phyloP scores from a whole-genome alignment of 2,113 vertebrate genomes.

The Cynocephalus volans region DNA sequence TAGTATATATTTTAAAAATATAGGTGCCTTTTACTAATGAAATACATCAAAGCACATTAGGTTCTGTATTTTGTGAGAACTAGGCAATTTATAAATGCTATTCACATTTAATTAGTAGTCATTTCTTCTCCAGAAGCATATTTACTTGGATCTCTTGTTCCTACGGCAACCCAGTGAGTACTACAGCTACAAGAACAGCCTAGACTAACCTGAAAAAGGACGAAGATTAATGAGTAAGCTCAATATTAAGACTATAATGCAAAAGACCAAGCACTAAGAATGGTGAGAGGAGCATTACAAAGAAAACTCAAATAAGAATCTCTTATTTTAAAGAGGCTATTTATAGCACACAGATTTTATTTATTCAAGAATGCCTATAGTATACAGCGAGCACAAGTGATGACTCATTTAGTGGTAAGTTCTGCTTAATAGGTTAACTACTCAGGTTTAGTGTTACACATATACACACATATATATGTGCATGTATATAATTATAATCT shows the following conservation, averaged over 20 bases:
- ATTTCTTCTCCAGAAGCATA: constrained; percentile 94
- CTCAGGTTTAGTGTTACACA: constrained; percentile 66
- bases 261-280: constrained; percentile 81
- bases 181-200: constrained; percentile 88
- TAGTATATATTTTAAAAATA: constrained; percentile 69
- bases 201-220: constrained; percentile 87
- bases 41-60: constrained; percentile 79
- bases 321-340: constrained; percentile 89
- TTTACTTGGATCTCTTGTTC: constrained; percentile 94
- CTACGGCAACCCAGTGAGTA: constrained; percentile 95
- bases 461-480: background rate
- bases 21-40: constrained; percentile 75
- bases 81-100: constrained; percentile 89
- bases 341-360: constrained; percentile 88
- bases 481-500: constrained; percentile 65
- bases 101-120: constrained; percentile 95
- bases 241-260: constrained; percentile 88
- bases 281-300: constrained; percentile 87
- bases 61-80: constrained; percentile 81
- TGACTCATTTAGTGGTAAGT: constrained; percentile 87
- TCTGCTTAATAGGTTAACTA: constrained; percentile 88
- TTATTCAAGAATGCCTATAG: constrained; percentile 87
- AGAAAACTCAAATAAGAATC: constrained; percentile 87
- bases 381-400: constrained; percentile 85
- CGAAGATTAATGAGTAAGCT: constrained; percentile 95